phyloP scores from a whole-genome alignment of 2,113 vertebrate genomes.

The Bubalus kerabau region DNA sequence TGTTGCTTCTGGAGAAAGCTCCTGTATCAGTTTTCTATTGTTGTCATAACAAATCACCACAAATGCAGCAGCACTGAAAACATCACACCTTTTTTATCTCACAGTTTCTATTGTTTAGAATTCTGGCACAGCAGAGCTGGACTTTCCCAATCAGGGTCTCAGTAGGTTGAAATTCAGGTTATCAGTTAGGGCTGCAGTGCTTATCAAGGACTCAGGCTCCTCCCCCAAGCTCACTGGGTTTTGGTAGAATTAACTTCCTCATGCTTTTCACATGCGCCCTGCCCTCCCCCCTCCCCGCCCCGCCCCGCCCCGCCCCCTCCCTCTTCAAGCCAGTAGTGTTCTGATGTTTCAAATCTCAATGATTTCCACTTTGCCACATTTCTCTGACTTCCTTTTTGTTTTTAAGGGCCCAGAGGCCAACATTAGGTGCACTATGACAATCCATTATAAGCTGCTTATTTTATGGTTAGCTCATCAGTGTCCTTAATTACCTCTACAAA shows the following conservation, averaged over 20 bases:
- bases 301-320: rapidly evolving
- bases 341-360: background rate
- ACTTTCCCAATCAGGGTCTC: background rate
- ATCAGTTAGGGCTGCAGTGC: background rate
- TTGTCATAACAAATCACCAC: background rate
- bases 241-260: background rate
- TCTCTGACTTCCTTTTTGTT: background rate
- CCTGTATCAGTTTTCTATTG: background rate
- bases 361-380: background rate
- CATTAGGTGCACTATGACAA: background rate
- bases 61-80: background rate
- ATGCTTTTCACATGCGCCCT: background rate
- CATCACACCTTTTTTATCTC: background rate
- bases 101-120: background rate
- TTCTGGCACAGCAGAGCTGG: background rate
- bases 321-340: background rate
- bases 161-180: background rate
- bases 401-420: background rate
- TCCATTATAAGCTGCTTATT: background rate
- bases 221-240: background rate
- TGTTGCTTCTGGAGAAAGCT: background rate
- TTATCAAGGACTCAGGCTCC: background rate
- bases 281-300: no score
- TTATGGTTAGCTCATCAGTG: background rate
- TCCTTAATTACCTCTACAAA: background rate